Base-by-base conservation (phyloP, 2,888 invertebrate genomes). In the Hydriomena furcata region DNA sequence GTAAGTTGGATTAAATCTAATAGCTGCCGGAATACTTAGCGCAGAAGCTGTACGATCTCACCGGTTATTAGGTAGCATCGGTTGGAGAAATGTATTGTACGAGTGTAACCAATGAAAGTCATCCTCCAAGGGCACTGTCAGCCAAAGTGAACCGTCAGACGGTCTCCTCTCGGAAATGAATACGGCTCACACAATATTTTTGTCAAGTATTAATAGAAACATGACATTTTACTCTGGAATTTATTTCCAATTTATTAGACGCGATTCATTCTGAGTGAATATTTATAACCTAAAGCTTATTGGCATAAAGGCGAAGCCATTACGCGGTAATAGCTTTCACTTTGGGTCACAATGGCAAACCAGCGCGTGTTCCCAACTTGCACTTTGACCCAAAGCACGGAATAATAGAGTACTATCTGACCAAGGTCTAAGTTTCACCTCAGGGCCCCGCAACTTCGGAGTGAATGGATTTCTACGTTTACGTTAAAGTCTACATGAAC, bases 271-370 rank as follows among this genome's bases (percentile, higher is more conserved):
- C 7, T 23, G 7, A 1, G 17, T 32, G 32, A 32, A 20, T 32
- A 32, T 32, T 32, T 17, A 32, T 31, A 31, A 17, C 7, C 17
- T n/a, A 31, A 13, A 17, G 3, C 34, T 34, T 2, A 34, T 1
- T 5, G 20, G 20, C 34, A 17, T 6, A 10, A 5, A 21, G 34
- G 10, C 28, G 11, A 28, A 11, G 34, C 17, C 31, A 17, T 17
- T 17, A 25, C 8, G 12, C 25, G 13, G 13, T 37, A 21, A 34
- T 34, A 20, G 34, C 21, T 32, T 32, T 20, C 32, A 20, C 32
- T 34, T 7, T n/a, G 34, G 32, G 34, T 21, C 34, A 34, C 28
- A 40, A 30, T 21, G 23, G 10, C 20, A 21, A 21, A 17, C 34
- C 30, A 20, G 38, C 28, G 28, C 32, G 25, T 25, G 8, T 25